These are phyloP conservation scores for Drosophila greeni DNA, from an alignment of 2,888 invertebrate genomes.

Conservation along the genomic window DNA sequence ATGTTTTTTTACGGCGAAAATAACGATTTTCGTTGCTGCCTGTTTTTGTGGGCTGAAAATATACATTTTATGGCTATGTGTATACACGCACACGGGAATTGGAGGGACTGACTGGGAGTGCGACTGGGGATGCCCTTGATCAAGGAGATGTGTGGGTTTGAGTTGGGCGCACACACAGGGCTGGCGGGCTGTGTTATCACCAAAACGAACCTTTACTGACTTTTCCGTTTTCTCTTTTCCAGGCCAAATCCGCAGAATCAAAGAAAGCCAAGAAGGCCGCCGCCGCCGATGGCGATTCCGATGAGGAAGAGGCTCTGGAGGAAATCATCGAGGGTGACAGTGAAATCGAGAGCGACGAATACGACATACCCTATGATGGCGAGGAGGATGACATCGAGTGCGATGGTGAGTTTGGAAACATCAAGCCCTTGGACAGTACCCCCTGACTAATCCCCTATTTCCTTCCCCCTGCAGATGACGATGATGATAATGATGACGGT, in stretches of 20 bases:
- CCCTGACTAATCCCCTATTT: conserved; percentile 13
- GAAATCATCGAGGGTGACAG: conserved; percentile 77
- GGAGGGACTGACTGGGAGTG: conserved; percentile 9
- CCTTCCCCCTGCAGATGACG: conserved; percentile 69
- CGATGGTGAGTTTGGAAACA: conserved; percentile 65
- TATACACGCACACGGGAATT: conserved; percentile 39
- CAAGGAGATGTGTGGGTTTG: conserved; percentile 70
- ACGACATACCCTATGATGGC: conserved; percentile 77
- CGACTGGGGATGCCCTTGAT: conserved; percentile 61
- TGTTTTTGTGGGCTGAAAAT: conserved; percentile 66
- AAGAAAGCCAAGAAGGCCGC: conserved; percentile 79
- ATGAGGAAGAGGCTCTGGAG: conserved; percentile 75
- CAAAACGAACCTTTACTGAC: conserved; percentile 22
- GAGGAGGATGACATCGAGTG: conserved; percentile 78
- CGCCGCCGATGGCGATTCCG: conserved; percentile 75
- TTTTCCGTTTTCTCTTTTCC: conserved; percentile 22
- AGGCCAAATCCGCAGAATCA: conserved; percentile 78
- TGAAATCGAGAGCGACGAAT: conserved; percentile 78
- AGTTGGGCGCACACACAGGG: conserved; percentile 39
- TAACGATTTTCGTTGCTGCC: conserved; percentile 65
- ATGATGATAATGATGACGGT: conserved; percentile 78
- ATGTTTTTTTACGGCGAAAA: conserved; percentile 71
- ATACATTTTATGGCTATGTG: conserved; percentile 64
- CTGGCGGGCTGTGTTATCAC: conserved; percentile 15
- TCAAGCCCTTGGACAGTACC: rapidly evolving